Conservation (phyloP, 1,140 invertebrate genomes). For the Portunus trituberculatus region DNA sequence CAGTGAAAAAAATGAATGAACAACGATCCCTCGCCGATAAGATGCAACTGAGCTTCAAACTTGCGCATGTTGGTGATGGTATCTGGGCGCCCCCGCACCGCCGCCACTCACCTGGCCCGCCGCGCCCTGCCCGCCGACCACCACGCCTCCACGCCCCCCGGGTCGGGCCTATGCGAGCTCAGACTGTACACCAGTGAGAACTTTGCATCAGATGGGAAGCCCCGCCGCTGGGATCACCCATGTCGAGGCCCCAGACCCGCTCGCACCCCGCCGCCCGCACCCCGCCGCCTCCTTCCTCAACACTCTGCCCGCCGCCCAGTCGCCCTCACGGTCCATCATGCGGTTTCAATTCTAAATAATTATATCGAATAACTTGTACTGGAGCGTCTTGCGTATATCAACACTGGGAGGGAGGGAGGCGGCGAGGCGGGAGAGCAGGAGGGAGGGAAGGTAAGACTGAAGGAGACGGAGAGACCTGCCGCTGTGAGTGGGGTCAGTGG, state of each 20-base stretch:
- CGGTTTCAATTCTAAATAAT: slow-evolving; percentile 15
- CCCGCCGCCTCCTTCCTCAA: neutral
- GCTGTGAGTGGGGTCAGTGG: neutral
- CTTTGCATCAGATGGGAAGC: neutral
- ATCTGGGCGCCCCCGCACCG: slow-evolving; percentile 5
- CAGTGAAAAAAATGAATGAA: slow-evolving; percentile 70
- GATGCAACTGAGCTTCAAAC: slow-evolving; percentile 58
- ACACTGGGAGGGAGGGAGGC: neutral
- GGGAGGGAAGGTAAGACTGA: neutral
- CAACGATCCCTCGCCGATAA: slow-evolving; percentile 63
- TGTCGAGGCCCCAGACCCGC: neutral
- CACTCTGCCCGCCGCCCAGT: neutral
- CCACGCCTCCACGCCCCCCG: neutral
- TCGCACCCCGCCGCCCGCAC: neutral
- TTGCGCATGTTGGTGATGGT: slow-evolving; percentile 56
- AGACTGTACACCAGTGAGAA: neutral
- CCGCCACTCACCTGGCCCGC: neutral
- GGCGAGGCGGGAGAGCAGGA: neutral
- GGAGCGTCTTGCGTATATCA: neutral
- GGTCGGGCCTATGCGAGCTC: neutral
- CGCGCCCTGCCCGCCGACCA: neutral
- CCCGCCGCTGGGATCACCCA: neutral
- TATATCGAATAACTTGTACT: slow-evolving; percentile 23
- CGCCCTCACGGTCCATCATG: neutral
- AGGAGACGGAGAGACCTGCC: slow-evolving; percentile 25